phyloP scores from a whole-genome alignment of 1,140 invertebrate species.

The Trachymyrmex cornetzi region DNA sequence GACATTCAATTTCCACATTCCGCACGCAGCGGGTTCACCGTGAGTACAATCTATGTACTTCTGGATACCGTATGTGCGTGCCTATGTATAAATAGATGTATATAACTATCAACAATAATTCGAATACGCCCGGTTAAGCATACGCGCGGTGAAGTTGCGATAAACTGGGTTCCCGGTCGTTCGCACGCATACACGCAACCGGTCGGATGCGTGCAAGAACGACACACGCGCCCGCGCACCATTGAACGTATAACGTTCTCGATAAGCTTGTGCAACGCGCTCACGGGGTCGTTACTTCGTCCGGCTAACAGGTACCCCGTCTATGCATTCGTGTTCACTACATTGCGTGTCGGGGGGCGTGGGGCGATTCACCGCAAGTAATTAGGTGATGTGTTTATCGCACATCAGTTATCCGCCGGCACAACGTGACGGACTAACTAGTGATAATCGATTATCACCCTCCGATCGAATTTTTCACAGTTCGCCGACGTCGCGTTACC shows the following conservation, averaged over 20 bases:
- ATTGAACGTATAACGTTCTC: constrained; percentile 11
- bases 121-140: constrained; percentile 50
- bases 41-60: constrained; percentile 19
- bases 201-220: background rate
- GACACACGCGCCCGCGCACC: background rate
- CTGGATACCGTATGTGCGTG: constrained; percentile 22
- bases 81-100: constrained; percentile 35
- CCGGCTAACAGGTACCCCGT: constrained; percentile 31
- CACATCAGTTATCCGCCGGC: constrained; percentile 79
- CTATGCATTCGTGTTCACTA: constrained; percentile 62
- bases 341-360: constrained; percentile 76
- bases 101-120: constrained; percentile 66
- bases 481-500: constrained; percentile 67
- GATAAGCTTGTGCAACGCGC: constrained; percentile 32
- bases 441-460: constrained; percentile 82
- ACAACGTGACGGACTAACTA: constrained; percentile 76
- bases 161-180: constrained; percentile 39
- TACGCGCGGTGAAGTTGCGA: constrained; percentile 47
- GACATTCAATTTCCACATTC: constrained; percentile 71
- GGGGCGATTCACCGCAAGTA: constrained; percentile 82
- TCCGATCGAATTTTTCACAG: constrained; percentile 81
- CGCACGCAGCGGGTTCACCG: constrained; percentile 36
- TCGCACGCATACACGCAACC: constrained; percentile 20
- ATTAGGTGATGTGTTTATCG: constrained; percentile 85
- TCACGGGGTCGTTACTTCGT: constrained; percentile 52